These are phyloP conservation scores for Microtus ochrogaster DNA, from an alignment of 2,113 vertebrate genomes.

Conservation along the genomic window DNA sequence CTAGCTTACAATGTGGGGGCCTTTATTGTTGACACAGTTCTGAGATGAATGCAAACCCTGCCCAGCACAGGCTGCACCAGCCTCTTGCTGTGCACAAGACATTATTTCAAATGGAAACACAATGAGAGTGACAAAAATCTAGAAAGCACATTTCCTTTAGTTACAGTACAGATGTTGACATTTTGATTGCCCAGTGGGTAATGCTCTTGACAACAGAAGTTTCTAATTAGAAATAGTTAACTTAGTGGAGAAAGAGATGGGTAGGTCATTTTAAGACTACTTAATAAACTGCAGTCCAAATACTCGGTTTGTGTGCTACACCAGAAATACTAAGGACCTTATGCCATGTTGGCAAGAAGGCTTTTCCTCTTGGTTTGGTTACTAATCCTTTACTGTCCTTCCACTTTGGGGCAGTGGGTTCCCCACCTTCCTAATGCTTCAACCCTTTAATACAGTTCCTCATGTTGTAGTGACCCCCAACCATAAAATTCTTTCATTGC, in stretches of 20 bases:
- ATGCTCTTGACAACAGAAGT: not conserved
- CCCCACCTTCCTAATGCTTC: too few relatives aligned
- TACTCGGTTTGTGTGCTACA: not conserved
- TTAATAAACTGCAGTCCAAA: not conserved
- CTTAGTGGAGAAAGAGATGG: not conserved
- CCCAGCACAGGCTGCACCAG: too few relatives aligned
- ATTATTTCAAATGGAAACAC: not conserved
- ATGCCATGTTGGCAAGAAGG: not conserved
- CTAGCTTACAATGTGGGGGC: not conserved
- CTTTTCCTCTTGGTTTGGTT: slow-evolving; percentile 13
- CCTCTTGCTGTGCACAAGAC: accelerated
- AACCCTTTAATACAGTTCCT: too few relatives aligned
- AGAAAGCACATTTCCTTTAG: slow-evolving; percentile 7
- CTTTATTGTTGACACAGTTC: too few relatives aligned
- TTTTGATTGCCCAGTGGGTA: not conserved
- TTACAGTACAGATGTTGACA: not conserved
- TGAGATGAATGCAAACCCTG: not conserved
- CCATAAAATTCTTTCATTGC: too few relatives aligned
- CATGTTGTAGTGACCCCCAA: too few relatives aligned
- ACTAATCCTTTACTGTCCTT: not conserved
- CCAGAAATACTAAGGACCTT: not conserved
- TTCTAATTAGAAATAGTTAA: not conserved
- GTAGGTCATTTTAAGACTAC: not conserved
- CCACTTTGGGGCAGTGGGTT: not conserved
- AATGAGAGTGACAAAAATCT: not conserved